Conservation (phyloP, 2,888 invertebrate genomes). For the Hermodice carunculata region DNA sequence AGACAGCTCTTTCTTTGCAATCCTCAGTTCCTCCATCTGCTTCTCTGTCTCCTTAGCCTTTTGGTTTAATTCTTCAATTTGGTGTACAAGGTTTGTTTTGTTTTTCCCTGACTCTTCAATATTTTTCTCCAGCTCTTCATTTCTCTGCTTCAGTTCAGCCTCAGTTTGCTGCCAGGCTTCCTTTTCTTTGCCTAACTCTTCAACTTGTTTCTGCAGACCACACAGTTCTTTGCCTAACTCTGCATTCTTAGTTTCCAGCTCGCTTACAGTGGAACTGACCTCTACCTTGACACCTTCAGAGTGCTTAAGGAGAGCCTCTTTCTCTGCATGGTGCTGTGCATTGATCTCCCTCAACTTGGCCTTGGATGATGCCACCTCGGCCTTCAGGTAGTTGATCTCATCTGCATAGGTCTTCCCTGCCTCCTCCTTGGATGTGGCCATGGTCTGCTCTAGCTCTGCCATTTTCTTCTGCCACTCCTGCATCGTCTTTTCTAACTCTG, state of each 20-base stretch:
- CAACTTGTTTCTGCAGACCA: not conserved
- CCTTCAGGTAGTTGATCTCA: slow-evolving; percentile 23
- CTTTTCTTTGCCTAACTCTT: not conserved
- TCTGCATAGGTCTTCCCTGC: slow-evolving; percentile 36
- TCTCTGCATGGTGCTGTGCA: slow-evolving; percentile 29
- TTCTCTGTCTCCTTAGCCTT: not conserved
- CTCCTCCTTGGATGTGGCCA: slow-evolving; percentile 50
- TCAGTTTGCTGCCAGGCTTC: not conserved
- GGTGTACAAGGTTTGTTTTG: slow-evolving; percentile 17
- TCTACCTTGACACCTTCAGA: slow-evolving; percentile 20
- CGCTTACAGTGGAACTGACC: too few species aligned
- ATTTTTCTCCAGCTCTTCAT: not conserved
- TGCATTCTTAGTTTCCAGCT: too few species aligned
- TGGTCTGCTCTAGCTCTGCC: slow-evolving; percentile 32
- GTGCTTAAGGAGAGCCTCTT: slow-evolving; percentile 32
- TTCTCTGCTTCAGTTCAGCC: not conserved
- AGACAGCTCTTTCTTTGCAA: too few species aligned
- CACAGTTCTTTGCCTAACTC: not conserved
- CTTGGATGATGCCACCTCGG: slow-evolving; percentile 31
- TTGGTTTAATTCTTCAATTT: slow-evolving; percentile 28
- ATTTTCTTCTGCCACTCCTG: slow-evolving; percentile 34
- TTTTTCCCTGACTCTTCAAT: slow-evolving; percentile 1
- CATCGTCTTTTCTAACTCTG: slow-evolving; percentile 44
- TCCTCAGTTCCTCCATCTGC: not conserved
- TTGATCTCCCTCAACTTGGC: slow-evolving; percentile 26